These are phyloP conservation scores for Poeciliopsis infans DNA, from an alignment of 2,797 vertebrate genomes.

Conservation along the genomic window DNA sequence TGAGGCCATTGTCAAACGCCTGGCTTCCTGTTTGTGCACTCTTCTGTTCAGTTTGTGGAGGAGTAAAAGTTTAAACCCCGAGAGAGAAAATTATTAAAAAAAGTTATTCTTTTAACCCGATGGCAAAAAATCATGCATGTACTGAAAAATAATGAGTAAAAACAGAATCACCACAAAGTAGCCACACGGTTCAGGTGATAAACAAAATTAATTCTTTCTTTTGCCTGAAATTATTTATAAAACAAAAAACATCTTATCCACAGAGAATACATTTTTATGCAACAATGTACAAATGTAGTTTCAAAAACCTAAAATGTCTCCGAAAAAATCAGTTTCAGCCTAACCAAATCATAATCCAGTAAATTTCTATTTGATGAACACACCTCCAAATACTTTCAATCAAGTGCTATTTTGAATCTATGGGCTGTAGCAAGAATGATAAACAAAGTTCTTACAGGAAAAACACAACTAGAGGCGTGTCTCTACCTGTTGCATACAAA, in stretches of 20 bases:
- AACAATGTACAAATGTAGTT: neutral
- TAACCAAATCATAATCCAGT: slow-evolving; percentile 1
- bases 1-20: slow-evolving; percentile 32
- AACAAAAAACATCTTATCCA: neutral
- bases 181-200: neutral
- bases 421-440: slow-evolving; percentile 32
- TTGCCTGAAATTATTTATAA: no score
- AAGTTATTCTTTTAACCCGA: neutral
- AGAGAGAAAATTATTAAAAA: slow-evolving; percentile 30
- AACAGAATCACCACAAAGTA: slow-evolving; percentile 19
- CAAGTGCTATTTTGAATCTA: slow-evolving; percentile 37
- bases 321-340: neutral
- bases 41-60: slow-evolving; percentile 30
- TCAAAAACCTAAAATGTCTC: neutral
- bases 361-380: slow-evolving; percentile 2
- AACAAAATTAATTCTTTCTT: neutral
- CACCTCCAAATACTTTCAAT: neutral
- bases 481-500: slow-evolving; percentile 42
- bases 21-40: slow-evolving; percentile 67
- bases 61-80: slow-evolving; percentile 43
- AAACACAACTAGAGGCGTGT: slow-evolving; percentile 39
- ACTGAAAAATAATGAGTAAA: neutral
- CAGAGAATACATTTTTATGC: neutral
- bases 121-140: neutral
- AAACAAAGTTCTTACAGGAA: slow-evolving; percentile 23